phyloP scores from a whole-genome alignment of 2,797 vertebrate species.

The Lithobates sylvaticus region DNA sequence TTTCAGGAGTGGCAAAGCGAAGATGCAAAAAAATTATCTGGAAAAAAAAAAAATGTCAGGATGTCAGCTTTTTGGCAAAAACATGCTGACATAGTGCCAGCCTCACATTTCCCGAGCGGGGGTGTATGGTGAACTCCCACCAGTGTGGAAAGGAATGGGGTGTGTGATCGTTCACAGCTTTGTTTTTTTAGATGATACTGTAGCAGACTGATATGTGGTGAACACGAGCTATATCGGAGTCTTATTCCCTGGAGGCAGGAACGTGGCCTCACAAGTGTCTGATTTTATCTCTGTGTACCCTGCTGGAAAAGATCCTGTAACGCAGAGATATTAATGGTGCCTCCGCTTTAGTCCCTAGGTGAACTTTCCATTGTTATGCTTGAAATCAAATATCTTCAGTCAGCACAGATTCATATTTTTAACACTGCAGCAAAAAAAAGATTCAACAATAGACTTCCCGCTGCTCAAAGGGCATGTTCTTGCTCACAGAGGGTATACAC shows the following conservation, averaged over 20 bases:
- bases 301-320: slow-evolving; percentile 4
- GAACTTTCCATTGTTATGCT: not conserved
- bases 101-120: slow-evolving; percentile 31
- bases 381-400: not conserved
- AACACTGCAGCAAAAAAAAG: not conserved
- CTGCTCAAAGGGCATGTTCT: not conserved
- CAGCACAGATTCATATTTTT: not conserved
- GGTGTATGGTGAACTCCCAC: slow-evolving; percentile 44
- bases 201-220: slow-evolving; percentile 32
- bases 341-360: not conserved
- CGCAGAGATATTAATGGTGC: not conserved
- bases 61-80: slow-evolving; percentile 62
- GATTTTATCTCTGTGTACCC: not conserved
- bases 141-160: slow-evolving; percentile 55
- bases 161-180: slow-evolving; percentile 33
- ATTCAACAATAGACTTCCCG: not conserved
- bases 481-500: not conserved
- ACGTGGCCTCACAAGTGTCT: not conserved
- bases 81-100: slow-evolving; percentile 51
- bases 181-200: slow-evolving; percentile 51
- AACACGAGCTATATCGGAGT: not conserved
- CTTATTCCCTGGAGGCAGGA: slow-evolving; percentile 19
- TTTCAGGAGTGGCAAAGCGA: slow-evolving; percentile 61
- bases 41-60: slow-evolving; percentile 59
- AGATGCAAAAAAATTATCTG: slow-evolving; percentile 60